Percentiles rank a stretch among this genome's conserved stretches.
These are phyloP conservation scores for Rattus rattus DNA, from an alignment of 2,113 vertebrate species.

Conservation along the genomic window DNA sequence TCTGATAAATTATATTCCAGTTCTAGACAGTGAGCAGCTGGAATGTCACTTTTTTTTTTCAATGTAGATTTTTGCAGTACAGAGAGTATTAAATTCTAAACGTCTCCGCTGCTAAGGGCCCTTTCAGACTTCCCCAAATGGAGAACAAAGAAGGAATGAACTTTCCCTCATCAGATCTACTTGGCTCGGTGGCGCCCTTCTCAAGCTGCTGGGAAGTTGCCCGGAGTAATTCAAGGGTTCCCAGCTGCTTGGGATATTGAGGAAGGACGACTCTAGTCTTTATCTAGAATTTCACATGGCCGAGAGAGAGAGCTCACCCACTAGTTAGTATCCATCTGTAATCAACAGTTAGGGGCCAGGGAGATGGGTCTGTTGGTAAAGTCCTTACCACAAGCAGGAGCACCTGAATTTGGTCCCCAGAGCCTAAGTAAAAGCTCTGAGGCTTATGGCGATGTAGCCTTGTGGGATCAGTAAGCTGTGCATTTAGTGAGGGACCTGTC, in stretches of 20 bases:
- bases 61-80: conserved; percentile 48
- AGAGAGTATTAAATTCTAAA: conserved; percentile 77
- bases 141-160: conserved; percentile 75
- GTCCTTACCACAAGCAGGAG: background rate
- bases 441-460: too few relatives aligned
- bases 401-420: background rate
- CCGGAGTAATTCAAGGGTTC: conserved; percentile 53
- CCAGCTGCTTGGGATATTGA: conserved; percentile 46
- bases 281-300: background rate
- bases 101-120: conserved; percentile 73
- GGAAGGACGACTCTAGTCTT: conserved; percentile 20
- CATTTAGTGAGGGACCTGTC: background rate
- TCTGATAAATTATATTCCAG: conserved; percentile 59
- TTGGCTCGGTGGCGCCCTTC: conserved; percentile 55
- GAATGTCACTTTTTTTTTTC: conserved; percentile 72
- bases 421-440: background rate
- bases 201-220: conserved; percentile 10
- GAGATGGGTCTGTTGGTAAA: background rate
- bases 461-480: too few relatives aligned
- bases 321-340: background rate
- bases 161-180: conserved; percentile 61
- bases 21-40: conserved; percentile 35
- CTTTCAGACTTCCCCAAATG: conserved; percentile 68
- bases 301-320: background rate
- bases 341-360: too few relatives aligned